These are phyloP conservation scores for Drosophila nebulosa DNA, from an alignment of 1,140 invertebrate species.

Conservation along the genomic window DNA sequence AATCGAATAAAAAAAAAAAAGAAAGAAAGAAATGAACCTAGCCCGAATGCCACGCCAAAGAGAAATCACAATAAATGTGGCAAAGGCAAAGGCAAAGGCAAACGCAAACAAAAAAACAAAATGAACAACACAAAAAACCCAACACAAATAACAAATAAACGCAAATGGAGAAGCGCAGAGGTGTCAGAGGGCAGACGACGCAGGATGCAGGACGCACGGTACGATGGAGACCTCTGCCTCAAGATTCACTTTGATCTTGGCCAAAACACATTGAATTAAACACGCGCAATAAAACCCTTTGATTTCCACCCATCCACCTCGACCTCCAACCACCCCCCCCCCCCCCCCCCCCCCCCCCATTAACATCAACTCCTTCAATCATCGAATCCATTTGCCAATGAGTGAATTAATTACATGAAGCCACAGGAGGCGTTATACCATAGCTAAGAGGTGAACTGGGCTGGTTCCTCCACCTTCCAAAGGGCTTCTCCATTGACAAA, in stretches of 20 bases:
- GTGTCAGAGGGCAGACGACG: constrained; percentile 20
- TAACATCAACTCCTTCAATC: neutral
- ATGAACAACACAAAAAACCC: neutral
- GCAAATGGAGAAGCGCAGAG: neutral
- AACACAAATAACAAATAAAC: neutral
- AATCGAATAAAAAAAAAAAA: constrained; percentile 48
- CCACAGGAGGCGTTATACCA: constrained; percentile 39
- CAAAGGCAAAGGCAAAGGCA: constrained; percentile 10
- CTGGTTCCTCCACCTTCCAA: too few relatives aligned
- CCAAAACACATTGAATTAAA: constrained; percentile 44
- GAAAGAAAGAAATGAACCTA: constrained; percentile 31
- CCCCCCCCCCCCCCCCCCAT: neutral
- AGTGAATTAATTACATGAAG: constrained; percentile 72
- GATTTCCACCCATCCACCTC: constrained; percentile 17
- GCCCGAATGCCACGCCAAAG: constrained; percentile 21
- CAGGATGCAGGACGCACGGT: too few relatives aligned
- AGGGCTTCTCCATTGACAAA: too few relatives aligned
- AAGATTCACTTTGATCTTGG: constrained; percentile 63
- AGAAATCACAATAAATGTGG: constrained; percentile 20
- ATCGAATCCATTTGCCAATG: constrained; percentile 67
- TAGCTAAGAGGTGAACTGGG: too few relatives aligned
- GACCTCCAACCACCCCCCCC: neutral
- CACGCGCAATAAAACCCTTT: constrained; percentile 74
- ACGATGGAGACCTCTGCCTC: constrained; percentile 41
- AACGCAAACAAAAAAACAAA: constrained; percentile 38